Evolutionary conservation across 2,888 invertebrate genomes (phyloP), one percentile per base, ranked within the genome.

Genomic region (Tillus elongatus): DNA sequence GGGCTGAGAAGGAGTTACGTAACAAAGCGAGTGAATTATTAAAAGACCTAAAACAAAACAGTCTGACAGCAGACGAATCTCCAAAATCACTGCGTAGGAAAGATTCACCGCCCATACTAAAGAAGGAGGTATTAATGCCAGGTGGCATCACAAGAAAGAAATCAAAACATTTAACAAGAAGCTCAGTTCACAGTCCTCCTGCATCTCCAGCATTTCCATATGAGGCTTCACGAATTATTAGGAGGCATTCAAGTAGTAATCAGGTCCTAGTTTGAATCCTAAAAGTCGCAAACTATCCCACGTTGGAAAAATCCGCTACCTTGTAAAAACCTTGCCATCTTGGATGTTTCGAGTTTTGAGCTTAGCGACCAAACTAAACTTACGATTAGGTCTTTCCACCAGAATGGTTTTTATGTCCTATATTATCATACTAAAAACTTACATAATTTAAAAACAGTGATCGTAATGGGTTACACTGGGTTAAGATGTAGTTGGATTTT

Each of bases 231-330:
- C 75, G 85, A 53, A 86, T 89, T 39, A 80, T 88, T 51, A 71
- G 87, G 26, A 71, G 88, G 11, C 84, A 88, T 54, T 88, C 88
- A 2, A 87, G 86, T 30, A 86, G 85, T n/a, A n/a, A n/a, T n/a
- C n/a, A n/a, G n/a, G n/a, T n/a, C n/a, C n/a, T n/a, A n/a, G n/a
- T n/a, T n/a, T n/a, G n/a, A n/a, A n/a, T n/a, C n/a, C n/a, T n/a
- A n/a, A n/a, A n/a, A n/a, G n/a, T n/a, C n/a, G n/a, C n/a, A n/a
- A n/a, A n/a, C n/a, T n/a, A n/a, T n/a, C n/a, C n/a, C n/a, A n/a
- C n/a, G n/a, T n/a, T n/a, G n/a, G n/a, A n/a, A n/a, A n/a, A n/a
- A n/a, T n/a, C n/a, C n/a, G n/a, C n/a, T n/a, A n/a, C n/a, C n/a
- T n/a, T n/a, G n/a, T n/a, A n/a, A n/a, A n/a, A n/a, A n/a, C n/a